phyloP scores from a whole-genome alignment of 2,797 vertebrate genomes.

The Enteromius mattozi region DNA sequence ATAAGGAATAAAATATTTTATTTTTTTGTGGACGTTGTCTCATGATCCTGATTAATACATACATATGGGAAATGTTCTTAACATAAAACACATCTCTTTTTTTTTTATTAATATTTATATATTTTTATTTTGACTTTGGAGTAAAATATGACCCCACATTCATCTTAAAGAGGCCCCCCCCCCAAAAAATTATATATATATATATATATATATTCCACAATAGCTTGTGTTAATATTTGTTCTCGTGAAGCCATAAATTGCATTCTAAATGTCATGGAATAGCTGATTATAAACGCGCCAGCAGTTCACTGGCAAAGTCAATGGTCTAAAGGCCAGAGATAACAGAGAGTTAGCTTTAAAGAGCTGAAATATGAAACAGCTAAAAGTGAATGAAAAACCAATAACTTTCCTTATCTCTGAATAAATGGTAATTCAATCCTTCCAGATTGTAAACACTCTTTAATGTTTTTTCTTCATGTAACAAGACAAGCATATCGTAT shows the following conservation, averaged over 20 bases:
- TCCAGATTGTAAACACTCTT: neutral
- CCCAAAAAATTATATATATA: too few species aligned
- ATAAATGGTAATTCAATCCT: neutral
- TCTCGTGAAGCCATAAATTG: constrained; percentile 8
- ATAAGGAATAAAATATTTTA: neutral
- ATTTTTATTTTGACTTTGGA: neutral
- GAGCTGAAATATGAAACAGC: neutral
- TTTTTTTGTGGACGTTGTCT: neutral
- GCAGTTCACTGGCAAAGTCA: constrained; percentile 11
- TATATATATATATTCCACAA: neutral
- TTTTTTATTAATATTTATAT: neutral
- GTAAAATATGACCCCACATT: neutral
- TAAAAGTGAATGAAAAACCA: neutral
- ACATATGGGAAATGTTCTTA: neutral
- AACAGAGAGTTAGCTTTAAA: neutral
- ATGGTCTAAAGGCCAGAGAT: constrained; percentile 26
- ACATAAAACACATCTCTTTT: neutral
- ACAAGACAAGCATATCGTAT: neutral
- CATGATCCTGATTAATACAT: neutral
- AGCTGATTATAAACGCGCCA: neutral
- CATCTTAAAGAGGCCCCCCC: neutral
- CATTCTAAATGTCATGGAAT: constrained; percentile 1
- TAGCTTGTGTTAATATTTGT: neutral
- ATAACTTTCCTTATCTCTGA: neutral
- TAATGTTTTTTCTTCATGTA: neutral